Base-by-base conservation (phyloP, 1,140 invertebrate genomes). In the Cephus cinctus region DNA sequence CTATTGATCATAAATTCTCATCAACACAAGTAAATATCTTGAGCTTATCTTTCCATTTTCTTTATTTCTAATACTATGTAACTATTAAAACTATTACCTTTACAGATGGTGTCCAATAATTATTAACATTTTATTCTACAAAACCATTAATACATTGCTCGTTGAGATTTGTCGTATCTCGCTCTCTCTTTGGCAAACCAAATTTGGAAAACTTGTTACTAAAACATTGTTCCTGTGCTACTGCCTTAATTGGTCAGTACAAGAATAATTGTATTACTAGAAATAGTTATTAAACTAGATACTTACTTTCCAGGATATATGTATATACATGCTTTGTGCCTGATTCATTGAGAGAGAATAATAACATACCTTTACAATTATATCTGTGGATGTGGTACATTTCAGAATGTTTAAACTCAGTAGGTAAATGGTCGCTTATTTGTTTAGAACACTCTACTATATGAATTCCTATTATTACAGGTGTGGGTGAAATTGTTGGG, bases 321-420 rank as follows among this genome's bases (percentile, higher is more conserved):
- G 47, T 70, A 8, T 63, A 65, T 19, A 36, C 58, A n/a, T 43
- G 64, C 12, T 65, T 69, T 47, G 59, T 69, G 23, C 68, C 70
- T 38, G 61, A 59, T 43, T 60, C 45, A 21, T 47, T 68, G 25
- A 45, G 59, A 40, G 57, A 52, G n/a, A 49, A 56, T 11, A 54
- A 56, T 23, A 49, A 63, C 39, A 30, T 42, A 2, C 25, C 22
- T 21, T 53, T 40, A 32, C 38, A 63, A 15, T 21, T 57, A 16
- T 64, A 52, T 5, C 54, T 71, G 23, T 67, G 59, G 57, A 38
- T 67, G 12, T 73, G 70, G 68, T 67, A 65, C 25, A 32, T 47
- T 12, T 43, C 36, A 15, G 68, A 73, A 23, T 67, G 65, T 14
- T 30, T 67, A 18, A 61, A 71, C 57, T 67, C 66, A 41, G 70